Percentiles rank a stretch among this genome's conserved stretches.
Conservation (phyloP, 2,113 vertebrate genomes). For the Typhlomys cinereus region DNA sequence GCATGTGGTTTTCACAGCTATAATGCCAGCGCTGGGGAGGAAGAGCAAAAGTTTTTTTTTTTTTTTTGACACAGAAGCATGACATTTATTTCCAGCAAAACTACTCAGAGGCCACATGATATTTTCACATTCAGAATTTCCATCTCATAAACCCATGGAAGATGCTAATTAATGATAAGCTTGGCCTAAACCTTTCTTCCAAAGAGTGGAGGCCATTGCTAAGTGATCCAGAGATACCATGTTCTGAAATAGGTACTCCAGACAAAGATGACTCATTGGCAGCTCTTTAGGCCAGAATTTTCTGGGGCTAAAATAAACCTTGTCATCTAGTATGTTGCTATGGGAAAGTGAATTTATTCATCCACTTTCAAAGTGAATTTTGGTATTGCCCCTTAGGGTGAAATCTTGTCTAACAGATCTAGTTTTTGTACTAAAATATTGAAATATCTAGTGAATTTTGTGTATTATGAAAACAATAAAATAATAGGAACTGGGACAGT, state of each 20-base stretch:
- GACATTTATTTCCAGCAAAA: neutral
- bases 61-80: neutral
- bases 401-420: neutral
- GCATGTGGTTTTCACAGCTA: neutral
- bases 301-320: neutral
- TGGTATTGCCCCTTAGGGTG: neutral
- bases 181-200: neutral
- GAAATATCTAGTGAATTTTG: conserved; percentile 34
- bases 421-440: conserved; percentile 34
- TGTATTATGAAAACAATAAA: conserved; percentile 36
- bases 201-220: neutral
- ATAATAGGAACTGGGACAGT: conserved; percentile 5
- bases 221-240: neutral
- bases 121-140: neutral
- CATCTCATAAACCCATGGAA: neutral
- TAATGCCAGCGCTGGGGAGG: neutral
- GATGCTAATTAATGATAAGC: neutral
- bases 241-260: neutral
- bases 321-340: neutral
- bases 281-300: neutral
- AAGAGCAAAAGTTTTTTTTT: too few species aligned
- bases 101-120: neutral
- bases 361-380: neutral
- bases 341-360: neutral
- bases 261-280: neutral